Conservation (phyloP, 2,797 vertebrate genomes). For the Aeoliscus strigatus region DNA sequence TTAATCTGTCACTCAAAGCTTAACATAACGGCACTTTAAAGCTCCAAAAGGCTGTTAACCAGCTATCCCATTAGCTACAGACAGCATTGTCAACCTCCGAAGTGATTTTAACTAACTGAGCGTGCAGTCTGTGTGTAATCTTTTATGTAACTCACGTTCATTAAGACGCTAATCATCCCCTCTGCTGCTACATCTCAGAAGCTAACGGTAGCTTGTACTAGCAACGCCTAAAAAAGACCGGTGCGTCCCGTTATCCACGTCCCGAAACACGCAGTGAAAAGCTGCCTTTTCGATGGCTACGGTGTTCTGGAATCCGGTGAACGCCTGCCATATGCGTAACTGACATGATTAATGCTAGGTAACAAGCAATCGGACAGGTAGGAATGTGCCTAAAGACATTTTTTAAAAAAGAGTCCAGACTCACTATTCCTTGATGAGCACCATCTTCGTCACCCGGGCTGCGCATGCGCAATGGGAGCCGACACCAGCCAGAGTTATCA, state of each 20-base stretch:
- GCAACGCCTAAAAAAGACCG: constrained; percentile 67
- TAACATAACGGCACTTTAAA: constrained; percentile 30
- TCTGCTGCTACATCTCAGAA: constrained; percentile 20
- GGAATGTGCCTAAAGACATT: constrained; percentile 30
- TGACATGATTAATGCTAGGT: accelerated
- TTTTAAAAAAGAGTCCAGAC: constrained; percentile 61
- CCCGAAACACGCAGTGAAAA: constrained; percentile 51
- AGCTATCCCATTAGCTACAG: background rate
- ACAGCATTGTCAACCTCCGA: too few species aligned
- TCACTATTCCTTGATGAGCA: constrained; percentile 97
- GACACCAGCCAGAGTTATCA: constrained; percentile 44
- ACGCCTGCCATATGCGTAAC: background rate
- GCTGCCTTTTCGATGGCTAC: constrained; percentile 13
- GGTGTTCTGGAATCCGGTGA: accelerated
- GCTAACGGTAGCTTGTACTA: constrained; percentile 51
- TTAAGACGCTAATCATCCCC: constrained; percentile 47
- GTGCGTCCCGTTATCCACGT: constrained; percentile 58
- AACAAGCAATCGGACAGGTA: accelerated
- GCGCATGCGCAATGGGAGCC: constrained; percentile 69
- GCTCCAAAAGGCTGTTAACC: constrained; percentile 7
- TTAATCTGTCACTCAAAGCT: constrained; percentile 65
- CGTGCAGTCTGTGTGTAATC: background rate
- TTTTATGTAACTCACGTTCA: constrained; percentile 25
- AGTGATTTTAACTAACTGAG: background rate
- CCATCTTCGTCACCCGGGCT: constrained; percentile 84